Conservation (phyloP, 2,888 invertebrate genomes). For the Callimorpha dominula region DNA sequence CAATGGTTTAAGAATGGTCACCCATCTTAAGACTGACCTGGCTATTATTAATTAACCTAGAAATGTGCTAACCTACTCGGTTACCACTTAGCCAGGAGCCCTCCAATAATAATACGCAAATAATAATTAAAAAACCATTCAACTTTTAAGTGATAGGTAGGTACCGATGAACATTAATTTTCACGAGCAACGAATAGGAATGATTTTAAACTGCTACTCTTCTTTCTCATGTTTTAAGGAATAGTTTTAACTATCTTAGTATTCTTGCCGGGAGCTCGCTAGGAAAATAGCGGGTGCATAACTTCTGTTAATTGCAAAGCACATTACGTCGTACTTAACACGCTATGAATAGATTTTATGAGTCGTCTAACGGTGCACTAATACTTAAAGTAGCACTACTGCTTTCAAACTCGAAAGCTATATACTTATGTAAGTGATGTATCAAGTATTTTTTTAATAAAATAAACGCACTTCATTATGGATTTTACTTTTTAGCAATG, state of each 20-base stretch:
- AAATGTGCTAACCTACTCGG: too few relatives aligned
- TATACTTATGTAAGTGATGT: neutral
- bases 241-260: neutral
- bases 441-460: neutral
- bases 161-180: neutral
- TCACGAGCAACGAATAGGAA: neutral
- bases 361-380: conserved; percentile 19
- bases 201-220: neutral
- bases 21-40: too few relatives aligned
- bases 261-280: neutral
- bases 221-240: neutral
- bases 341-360: conserved; percentile 19
- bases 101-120: too few relatives aligned
- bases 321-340: conserved; percentile 19
- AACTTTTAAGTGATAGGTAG: neutral
- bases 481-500: neutral
- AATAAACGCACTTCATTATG: too few relatives aligned
- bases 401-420: conserved; percentile 4
- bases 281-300: conserved; percentile 13
- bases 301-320: conserved; percentile 21
- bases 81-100: too few relatives aligned
- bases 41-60: too few relatives aligned
- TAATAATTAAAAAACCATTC: too few relatives aligned
- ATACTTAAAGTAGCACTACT: conserved; percentile 11
- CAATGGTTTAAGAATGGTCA: too few relatives aligned